Base-by-base conservation (phyloP, 2,113 vertebrate genomes). In the Erpornis zantholeuca region DNA sequence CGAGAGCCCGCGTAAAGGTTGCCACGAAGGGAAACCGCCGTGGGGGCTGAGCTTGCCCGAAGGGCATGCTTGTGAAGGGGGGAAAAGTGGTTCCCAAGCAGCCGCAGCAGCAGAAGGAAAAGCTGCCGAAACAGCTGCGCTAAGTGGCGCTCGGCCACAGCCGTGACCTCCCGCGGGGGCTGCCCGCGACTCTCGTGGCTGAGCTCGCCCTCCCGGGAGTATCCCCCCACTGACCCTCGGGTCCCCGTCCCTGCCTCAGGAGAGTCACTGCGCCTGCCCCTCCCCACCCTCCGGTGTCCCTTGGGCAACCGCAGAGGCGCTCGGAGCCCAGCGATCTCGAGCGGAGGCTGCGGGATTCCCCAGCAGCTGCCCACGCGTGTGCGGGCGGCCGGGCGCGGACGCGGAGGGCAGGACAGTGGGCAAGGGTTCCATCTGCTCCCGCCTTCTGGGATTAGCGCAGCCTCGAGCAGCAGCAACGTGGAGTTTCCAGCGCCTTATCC, bases 11-110 rank as follows among this genome's bases (percentile, higher is more conserved):
- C 24, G 31, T 28, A 57, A 90, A 89, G 61, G 90, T 82, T 65
- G 92, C 75, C 79, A 66, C 92, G 53, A 52, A 36, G 90, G 92
- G 54, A 96, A 96, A 69, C 65, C 83, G 82, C 94, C 83, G 45
- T 31, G 69, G 86, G 91, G 85, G 86, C 79, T 65, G 90, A 80
- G 85, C 81, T 90, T 53, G 72, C 78, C 95, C 90, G 69, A 72
- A n/a, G 84, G 79, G 35, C 44, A 7, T 15, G 44, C 35, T 53
- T 42, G 79, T 33, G 47, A 60, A 79, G 84, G 87, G 56, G 81
- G 40, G 40, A 14, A 42, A 93, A 82, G 95, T 35, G 92, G 64
- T 47, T 96, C 92, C 86, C 70, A 68, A 71, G 76, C 82, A 96
- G 83, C 89, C 45, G 40, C 52, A 66, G 78, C 59, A 8, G 54